phyloP scores from a whole-genome alignment of 1,140 invertebrate genomes.

The Drosophila sproati region DNA sequence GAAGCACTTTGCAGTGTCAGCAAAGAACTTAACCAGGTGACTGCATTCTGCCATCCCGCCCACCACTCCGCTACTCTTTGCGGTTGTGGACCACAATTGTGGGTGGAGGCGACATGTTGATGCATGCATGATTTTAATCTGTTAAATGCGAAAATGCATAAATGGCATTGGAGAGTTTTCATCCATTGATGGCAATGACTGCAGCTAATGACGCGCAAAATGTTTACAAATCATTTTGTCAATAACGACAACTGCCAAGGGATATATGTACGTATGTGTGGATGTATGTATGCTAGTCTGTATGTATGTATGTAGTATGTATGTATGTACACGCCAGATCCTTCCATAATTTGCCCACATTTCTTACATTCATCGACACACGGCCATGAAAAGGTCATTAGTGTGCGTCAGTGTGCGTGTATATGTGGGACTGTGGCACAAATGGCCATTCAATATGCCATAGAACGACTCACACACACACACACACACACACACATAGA shows the following conservation, averaged over 20 bases:
- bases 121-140: conserved; percentile 80
- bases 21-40: conserved; percentile 67
- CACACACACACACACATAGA: conserved; percentile 28
- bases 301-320: neutral
- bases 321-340: conserved; percentile 37
- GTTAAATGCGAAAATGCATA: conserved; percentile 67
- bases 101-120: conserved; percentile 15
- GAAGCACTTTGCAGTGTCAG: conserved; percentile 78
- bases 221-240: conserved; percentile 84
- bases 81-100: neutral
- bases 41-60: conserved; percentile 15
- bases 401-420: conserved; percentile 50
- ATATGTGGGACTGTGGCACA: conserved; percentile 54
- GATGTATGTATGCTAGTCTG: conserved; percentile 13
- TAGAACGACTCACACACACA: conserved; percentile 33
- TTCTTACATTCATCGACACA: conserved; percentile 78
- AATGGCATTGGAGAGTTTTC: conserved; percentile 32
- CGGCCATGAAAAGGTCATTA: conserved; percentile 82
- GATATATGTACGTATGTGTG: conserved; percentile 15
- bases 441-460: conserved; percentile 82
- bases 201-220: conserved; percentile 81
- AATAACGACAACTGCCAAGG: conserved; percentile 65
- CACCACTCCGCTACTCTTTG: neutral
- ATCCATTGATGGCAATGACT: conserved; percentile 42
- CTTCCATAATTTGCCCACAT: conserved; percentile 80